Evolutionary conservation across 2,113 vertebrate species (phyloP).

Genomic region (Atlantisia rogersi): DNA sequence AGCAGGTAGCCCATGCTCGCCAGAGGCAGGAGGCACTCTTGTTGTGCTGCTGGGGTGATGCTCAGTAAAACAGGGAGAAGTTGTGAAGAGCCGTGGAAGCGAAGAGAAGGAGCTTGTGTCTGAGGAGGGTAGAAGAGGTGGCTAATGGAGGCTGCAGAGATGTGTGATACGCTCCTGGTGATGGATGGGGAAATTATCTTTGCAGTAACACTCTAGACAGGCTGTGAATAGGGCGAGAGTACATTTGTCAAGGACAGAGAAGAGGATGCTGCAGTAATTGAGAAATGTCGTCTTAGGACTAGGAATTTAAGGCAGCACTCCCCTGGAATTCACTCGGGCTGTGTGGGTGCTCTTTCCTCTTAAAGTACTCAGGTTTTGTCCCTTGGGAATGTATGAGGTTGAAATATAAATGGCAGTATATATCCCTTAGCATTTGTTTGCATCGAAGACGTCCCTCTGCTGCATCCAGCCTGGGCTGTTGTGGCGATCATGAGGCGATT

Average conservation of each 20-base stretch:
- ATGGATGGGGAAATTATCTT: slow-evolving; percentile 30
- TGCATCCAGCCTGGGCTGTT: background rate
- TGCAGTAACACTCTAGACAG: background rate
- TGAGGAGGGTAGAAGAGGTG: background rate
- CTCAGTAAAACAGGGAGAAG: background rate
- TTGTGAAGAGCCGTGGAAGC: background rate
- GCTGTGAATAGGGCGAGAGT: slow-evolving; percentile 12
- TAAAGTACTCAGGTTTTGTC: background rate
- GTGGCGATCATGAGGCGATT: background rate
- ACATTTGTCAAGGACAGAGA: slow-evolving; percentile 9
- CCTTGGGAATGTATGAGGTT: background rate
- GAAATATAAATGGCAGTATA: background rate
- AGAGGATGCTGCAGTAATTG: background rate
- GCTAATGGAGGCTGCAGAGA: background rate
- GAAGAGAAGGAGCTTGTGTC: background rate
- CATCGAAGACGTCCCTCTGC: background rate
- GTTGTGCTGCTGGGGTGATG: background rate
- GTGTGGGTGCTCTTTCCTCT: background rate
- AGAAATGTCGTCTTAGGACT: background rate
- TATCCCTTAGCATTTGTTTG: background rate
- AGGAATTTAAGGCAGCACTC: background rate
- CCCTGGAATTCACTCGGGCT: background rate
- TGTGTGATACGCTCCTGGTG: background rate
- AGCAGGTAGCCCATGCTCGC: rapidly evolving
- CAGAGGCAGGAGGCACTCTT: background rate